Evolutionary conservation across 2,888 invertebrate species (phyloP).

Genomic region (Cantharis rustica): DNA sequence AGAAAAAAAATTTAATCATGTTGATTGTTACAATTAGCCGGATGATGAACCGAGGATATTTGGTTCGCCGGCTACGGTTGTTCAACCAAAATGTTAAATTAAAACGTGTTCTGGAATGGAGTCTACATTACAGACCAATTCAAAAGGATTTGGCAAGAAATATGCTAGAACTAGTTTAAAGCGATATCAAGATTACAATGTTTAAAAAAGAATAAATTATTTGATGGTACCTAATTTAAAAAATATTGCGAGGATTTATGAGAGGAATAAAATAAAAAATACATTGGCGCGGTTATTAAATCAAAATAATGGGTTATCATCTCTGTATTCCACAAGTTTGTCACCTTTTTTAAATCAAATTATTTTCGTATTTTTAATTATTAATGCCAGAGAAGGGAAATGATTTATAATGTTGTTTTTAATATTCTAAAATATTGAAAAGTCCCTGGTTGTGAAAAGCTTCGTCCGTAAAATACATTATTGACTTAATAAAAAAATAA

Average conservation of each 20-base stretch:
- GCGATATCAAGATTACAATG: not conserved
- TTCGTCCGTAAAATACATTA: not conserved
- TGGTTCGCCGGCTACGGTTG: constrained; percentile 26
- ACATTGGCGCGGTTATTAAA: not conserved
- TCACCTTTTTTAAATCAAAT: not conserved
- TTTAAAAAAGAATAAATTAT: not conserved
- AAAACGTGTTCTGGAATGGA: not conserved
- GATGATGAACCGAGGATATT: constrained; percentile 25
- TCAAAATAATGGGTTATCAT: not conserved
- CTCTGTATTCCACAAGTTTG: not conserved
- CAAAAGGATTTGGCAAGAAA: not conserved
- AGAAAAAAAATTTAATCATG: constrained; percentile 21
- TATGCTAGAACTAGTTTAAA: not conserved
- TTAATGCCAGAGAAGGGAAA: not conserved
- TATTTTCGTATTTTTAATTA: not conserved
- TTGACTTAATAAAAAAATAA: not conserved
- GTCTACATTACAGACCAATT: not conserved
- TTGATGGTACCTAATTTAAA: not conserved
- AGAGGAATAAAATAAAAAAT: not conserved
- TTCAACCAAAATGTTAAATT: constrained; percentile 19
- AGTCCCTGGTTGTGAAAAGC: not conserved
- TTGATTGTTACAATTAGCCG: constrained; percentile 23
- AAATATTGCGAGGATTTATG: not conserved
- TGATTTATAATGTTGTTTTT: not conserved
- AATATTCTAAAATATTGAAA: not conserved